A percentile compares a stretch with the other conserved stretches of the same genome.
Evolutionary conservation across 2,113 vertebrate species (phyloP).

Genomic region (Tinamus guttatus): DNA sequence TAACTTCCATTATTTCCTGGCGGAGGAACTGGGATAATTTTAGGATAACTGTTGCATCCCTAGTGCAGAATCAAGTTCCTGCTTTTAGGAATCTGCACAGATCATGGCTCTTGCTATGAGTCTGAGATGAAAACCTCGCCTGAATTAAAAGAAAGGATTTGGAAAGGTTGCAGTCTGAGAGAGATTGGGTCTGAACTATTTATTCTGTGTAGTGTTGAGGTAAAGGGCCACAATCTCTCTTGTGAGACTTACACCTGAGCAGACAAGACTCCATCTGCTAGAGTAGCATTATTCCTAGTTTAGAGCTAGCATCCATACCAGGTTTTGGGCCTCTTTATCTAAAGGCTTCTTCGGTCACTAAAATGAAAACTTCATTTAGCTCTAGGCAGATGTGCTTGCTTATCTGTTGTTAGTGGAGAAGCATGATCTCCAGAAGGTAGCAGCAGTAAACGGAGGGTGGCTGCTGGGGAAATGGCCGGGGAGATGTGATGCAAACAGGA

Average conservation of each 20-base stretch:
- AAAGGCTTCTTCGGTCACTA: not conserved
- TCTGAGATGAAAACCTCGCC: not conserved
- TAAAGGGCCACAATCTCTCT: not conserved
- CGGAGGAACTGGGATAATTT: not conserved
- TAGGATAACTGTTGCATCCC: not conserved
- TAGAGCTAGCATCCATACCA: not conserved
- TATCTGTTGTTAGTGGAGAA: not conserved
- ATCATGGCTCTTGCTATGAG: not conserved
- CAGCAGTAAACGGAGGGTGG: not conserved
- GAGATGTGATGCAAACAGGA: slow-evolving; percentile 44
- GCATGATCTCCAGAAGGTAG: not conserved
- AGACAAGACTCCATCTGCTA: not conserved
- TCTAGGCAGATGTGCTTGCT: not conserved
- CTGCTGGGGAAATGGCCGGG: slow-evolving; percentile 7
- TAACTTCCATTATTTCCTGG: not conserved
- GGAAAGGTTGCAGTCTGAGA: not conserved
- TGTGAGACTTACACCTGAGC: too few species aligned
- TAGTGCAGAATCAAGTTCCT: not conserved
- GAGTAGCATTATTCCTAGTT: not conserved
- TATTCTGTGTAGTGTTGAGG: not conserved
- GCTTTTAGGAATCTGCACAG: not conserved
- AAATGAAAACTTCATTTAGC: not conserved
- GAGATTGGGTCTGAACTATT: not conserved
- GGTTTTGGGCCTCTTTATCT: not conserved
- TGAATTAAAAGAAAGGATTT: not conserved